Base-by-base conservation (phyloP, 1,140 invertebrate species). In the Cardiocondyla obscurior region DNA sequence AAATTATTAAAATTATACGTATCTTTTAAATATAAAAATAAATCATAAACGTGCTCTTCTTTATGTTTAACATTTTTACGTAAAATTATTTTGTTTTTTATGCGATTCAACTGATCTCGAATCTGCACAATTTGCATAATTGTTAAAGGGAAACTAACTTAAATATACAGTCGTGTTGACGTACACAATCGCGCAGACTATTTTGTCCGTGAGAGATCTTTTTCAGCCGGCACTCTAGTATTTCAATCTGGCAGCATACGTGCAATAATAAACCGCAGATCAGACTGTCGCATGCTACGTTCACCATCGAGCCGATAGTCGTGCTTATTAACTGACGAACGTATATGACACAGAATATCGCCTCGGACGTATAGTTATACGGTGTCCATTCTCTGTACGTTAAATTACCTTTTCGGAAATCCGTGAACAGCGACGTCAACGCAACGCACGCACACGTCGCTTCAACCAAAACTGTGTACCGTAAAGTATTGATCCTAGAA, bases 311-410 rank as follows among this genome's bases (percentile, higher is more conserved):
- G 0, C 74, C 42, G 0, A 70, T 28, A 7, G 42, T 76, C 3
- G 87, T 16, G 12, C 70, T n/a, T 33, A 69, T 53, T 33, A 39
- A n/a, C 6, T 83, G 81, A 30, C 87, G 83, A 30, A 73, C 2
- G 2, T 83, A 85, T 0, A 70, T 58, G 0, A 87, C 0, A 51
- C 55, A 85, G 14, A 73, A 90, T 7, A 83, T 22, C 6, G n/a
- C 12, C 12, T 28, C 12, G n/a, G 69, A n/a, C 2, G 44, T 62
- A 5, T 81, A 64, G 22, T 89, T 67, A 46, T 84, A 90, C 0
- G 89, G 89, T 19, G 85, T 16, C 87, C 90, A 91, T 0, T 81
- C 86, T 12, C 84, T 87, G 19, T 84, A 85, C 8, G 83, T 65
- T 49, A 88, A 33, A n/a, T 64, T 81, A 19, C 60, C 28, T 14